Percentiles rank a stretch among this genome's conserved stretches.
phyloP scores from a whole-genome alignment of 2,888 invertebrate genomes.

The Macaria notata region DNA sequence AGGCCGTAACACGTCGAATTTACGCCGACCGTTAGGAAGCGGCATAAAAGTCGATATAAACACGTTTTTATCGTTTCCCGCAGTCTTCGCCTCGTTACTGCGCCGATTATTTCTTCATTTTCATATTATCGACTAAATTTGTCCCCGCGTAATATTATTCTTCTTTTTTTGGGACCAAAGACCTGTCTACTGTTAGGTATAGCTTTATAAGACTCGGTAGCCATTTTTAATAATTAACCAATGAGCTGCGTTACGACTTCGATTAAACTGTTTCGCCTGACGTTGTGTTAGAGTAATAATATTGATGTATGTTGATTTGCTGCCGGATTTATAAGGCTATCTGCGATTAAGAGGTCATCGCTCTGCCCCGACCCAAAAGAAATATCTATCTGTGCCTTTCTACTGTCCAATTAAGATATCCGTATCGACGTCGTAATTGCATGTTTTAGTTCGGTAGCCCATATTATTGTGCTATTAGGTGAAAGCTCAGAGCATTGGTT shows the following conservation, averaged over 20 bases:
- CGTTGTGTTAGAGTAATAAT: slow-evolving; percentile 28
- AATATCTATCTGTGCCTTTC: slow-evolving; percentile 30
- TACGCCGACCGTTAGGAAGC: slow-evolving; percentile 60
- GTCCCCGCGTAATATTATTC: slow-evolving; percentile 34
- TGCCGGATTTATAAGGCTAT: slow-evolving; percentile 26
- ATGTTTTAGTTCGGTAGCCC: slow-evolving; percentile 40
- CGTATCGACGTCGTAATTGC: slow-evolving; percentile 47
- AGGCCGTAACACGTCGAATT: slow-evolving; percentile 62
- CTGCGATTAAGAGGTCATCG: slow-evolving; percentile 39
- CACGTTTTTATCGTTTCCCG: slow-evolving; percentile 66
- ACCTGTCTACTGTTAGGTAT: no score
- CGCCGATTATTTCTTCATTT: slow-evolving; percentile 70
- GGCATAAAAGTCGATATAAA: slow-evolving; percentile 67
- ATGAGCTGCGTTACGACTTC: slow-evolving; percentile 42
- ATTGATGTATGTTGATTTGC: slow-evolving; percentile 31
- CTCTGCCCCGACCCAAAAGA: slow-evolving; percentile 24
- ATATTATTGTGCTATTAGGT: slow-evolving; percentile 40
- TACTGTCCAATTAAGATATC: slow-evolving; percentile 49
- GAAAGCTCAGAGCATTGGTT: slow-evolving; percentile 40
- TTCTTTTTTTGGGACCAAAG: slow-evolving; percentile 10
- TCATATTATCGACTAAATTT: slow-evolving; percentile 41
- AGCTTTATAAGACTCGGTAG: no score
- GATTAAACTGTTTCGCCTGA: slow-evolving; percentile 34
- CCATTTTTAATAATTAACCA: slow-evolving; percentile 38
- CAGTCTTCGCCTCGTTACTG: slow-evolving; percentile 60